Percentiles rank a stretch among this genome's conserved stretches.
Evolutionary conservation across 2,888 invertebrate species (phyloP).

Genomic region (Noctua fimbriata): DNA sequence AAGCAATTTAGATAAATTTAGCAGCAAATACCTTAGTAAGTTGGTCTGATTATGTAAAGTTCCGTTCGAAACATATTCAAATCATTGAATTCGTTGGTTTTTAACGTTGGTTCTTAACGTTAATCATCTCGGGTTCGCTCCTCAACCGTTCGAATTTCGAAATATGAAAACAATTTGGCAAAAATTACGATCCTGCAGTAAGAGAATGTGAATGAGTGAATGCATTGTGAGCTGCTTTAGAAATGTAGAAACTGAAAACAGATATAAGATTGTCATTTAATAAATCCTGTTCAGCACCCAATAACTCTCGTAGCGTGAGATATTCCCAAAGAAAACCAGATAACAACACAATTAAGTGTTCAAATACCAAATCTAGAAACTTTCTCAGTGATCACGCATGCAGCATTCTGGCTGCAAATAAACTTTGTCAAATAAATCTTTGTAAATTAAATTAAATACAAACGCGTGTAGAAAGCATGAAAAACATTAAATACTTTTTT

Average conservation of each 20-base stretch:
- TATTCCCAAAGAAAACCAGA: constrained; percentile 44
- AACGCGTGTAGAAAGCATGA: constrained; percentile 39
- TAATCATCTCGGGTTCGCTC: neutral
- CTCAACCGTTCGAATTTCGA: neutral
- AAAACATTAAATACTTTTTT: constrained; percentile 20
- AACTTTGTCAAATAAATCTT: constrained; percentile 33
- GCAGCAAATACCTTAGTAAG: neutral
- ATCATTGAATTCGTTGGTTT: constrained; percentile 9
- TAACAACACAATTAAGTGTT: constrained; percentile 34
- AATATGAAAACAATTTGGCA: neutral
- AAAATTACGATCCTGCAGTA: neutral
- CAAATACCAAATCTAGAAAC: constrained; percentile 38
- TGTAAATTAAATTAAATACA: constrained; percentile 29
- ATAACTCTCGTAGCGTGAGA: constrained; percentile 28
- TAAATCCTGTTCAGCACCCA: constrained; percentile 42
- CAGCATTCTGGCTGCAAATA: constrained; percentile 24
- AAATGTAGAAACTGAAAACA: constrained; percentile 13
- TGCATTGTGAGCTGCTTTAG: neutral
- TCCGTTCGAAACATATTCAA: neutral
- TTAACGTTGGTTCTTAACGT: constrained; percentile 10
- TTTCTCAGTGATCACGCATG: constrained; percentile 41
- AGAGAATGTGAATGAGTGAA: neutral
- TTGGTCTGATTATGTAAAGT: neutral
- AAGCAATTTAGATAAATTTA: constrained; percentile 10
- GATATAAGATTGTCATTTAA: constrained; percentile 21